phyloP scores from a whole-genome alignment of 2,888 invertebrate genomes.

The Drosophila subsilvestris region DNA sequence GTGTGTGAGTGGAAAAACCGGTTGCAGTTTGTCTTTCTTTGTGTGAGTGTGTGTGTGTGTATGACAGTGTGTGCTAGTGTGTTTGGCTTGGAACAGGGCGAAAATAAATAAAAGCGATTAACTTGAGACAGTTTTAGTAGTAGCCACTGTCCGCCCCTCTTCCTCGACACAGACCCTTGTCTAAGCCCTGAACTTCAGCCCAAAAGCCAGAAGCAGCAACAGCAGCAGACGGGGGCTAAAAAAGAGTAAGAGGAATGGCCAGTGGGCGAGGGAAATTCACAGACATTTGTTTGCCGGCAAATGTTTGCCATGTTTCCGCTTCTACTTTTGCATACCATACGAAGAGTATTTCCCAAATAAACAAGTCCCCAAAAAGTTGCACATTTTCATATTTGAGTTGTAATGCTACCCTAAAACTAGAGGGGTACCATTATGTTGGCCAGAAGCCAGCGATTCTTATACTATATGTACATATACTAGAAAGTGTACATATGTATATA shows the following conservation, averaged over 20 bases:
- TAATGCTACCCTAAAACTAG: neutral
- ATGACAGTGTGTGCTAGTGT: conserved; percentile 24
- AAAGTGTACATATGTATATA: no score
- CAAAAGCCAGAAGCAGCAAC: conserved; percentile 22
- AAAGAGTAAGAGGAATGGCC: conserved; percentile 6
- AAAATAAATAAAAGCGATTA: conserved; percentile 81
- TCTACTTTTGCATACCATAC: conserved; percentile 14
- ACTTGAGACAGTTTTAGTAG: conserved; percentile 77
- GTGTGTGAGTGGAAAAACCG: conserved; percentile 69
- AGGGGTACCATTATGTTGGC: neutral
- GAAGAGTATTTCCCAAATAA: conserved; percentile 17
- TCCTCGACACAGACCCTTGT: conserved; percentile 17
- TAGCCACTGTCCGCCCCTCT: conserved; percentile 42
- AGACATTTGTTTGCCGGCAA: conserved; percentile 49
- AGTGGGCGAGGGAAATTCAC: conserved; percentile 20
- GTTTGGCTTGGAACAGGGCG: conserved; percentile 63
- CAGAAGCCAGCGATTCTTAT: no score
- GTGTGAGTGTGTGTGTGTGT: conserved; percentile 34
- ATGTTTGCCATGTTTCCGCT: conserved; percentile 25
- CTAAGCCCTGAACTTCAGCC: conserved; percentile 30
- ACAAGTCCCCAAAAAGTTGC: neutral
- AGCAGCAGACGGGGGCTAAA: neutral
- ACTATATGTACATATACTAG: no score
- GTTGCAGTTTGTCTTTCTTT: conserved; percentile 66
- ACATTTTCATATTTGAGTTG: conserved; percentile 19